phyloP scores from a whole-genome alignment of 2,113 vertebrate species.

The Ellobius talpinus region DNA sequence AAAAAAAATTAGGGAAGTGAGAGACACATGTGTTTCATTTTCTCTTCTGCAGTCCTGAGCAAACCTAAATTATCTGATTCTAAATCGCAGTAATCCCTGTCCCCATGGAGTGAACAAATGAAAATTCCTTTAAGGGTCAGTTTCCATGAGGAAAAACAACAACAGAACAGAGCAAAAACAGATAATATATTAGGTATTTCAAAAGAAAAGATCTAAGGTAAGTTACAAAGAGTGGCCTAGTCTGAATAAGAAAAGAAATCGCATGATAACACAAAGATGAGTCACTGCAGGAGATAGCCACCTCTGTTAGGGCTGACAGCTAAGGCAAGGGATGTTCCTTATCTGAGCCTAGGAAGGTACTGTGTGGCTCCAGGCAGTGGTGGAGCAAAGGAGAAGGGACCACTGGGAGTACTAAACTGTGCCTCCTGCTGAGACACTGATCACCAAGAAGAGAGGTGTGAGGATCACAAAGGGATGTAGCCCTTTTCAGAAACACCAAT shows the following conservation, averaged over 20 bases:
- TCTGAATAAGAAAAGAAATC: not conserved
- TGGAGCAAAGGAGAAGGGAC: too few species aligned
- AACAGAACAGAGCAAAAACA: not conserved
- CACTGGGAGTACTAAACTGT: not conserved
- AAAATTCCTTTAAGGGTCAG: not conserved
- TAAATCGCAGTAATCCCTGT: not conserved
- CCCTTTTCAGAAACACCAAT: not conserved
- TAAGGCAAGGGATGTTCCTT: not conserved
- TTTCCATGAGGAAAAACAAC: not conserved
- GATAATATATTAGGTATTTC: not conserved
- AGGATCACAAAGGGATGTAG: not conserved
- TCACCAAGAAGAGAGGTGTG: not conserved
- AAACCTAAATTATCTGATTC: not conserved
- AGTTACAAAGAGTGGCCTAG: not conserved
- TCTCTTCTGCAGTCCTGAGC: not conserved
- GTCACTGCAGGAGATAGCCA: not conserved
- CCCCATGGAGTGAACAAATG: not conserved
- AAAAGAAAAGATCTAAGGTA: not conserved
- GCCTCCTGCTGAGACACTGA: too few species aligned
- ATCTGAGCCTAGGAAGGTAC: not conserved
- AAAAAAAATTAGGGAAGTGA: not conserved
- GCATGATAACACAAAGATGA: not conserved
- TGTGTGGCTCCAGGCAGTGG: rapidly evolving
- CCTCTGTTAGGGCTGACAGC: not conserved
- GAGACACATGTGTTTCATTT: not conserved